A percentile compares a stretch with the other conserved stretches of the same genome.
phyloP scores from a whole-genome alignment of 2,113 vertebrate genomes.

The Halichoerus grypus region DNA sequence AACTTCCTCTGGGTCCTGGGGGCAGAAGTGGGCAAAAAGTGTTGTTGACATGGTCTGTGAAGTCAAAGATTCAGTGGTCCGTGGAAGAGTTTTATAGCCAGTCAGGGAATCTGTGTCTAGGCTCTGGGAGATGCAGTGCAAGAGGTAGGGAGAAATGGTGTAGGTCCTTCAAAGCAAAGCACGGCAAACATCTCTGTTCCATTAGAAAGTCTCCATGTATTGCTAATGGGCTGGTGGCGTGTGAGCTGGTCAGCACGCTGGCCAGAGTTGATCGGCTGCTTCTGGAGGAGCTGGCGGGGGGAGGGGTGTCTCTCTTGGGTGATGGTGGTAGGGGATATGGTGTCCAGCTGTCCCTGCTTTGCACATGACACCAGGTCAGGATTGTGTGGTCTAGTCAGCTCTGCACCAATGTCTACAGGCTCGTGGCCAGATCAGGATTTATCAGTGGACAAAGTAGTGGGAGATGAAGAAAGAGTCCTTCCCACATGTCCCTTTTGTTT shows the following conservation, averaged over 20 bases:
- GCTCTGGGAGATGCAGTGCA: neutral
- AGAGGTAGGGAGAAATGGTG: neutral
- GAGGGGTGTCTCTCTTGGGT: neutral
- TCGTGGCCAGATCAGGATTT: neutral
- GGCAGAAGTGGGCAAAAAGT: neutral
- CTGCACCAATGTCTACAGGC: neutral
- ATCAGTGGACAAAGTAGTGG: neutral
- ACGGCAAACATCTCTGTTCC: neutral
- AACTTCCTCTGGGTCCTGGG: neutral
- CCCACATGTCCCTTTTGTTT: neutral
- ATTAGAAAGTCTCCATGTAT: neutral
- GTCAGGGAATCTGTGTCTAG: neutral
- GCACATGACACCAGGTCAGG: neutral
- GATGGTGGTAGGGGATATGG: neutral
- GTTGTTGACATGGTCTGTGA: neutral
- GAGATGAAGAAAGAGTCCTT: neutral
- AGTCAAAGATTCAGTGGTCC: neutral
- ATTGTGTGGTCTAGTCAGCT: neutral
- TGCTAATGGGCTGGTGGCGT: neutral
- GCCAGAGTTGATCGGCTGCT: neutral
- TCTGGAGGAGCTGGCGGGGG: too few relatives aligned
- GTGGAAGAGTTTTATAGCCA: neutral
- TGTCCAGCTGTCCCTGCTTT: neutral
- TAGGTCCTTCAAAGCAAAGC: neutral
- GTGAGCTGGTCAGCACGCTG: too few relatives aligned